Evolutionary conservation across 2,797 vertebrate species (phyloP).

Genomic region (Cuculus canorus): DNA sequence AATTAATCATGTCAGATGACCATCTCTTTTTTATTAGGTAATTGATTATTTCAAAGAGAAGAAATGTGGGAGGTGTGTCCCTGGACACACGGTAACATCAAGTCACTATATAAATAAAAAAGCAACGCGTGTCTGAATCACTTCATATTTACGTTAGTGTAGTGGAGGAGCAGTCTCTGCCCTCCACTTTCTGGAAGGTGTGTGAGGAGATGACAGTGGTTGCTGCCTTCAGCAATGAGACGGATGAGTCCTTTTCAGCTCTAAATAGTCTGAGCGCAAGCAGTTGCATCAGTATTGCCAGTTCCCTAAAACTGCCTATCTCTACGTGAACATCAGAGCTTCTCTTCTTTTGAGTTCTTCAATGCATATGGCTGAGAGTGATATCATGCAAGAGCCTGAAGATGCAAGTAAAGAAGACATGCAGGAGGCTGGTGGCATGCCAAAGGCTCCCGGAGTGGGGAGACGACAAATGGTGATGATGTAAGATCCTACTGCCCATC

Average conservation of each 20-base stretch:
- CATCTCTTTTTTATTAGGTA: not conserved
- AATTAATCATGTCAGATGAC: not conserved
- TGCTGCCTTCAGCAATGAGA: not conserved
- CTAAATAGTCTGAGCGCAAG: not conserved
- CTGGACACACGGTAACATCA: accelerated
- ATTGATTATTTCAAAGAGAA: not conserved
- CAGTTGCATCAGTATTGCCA: accelerated
- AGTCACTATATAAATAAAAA: not conserved
- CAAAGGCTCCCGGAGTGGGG: accelerated
- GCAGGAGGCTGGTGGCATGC: not conserved
- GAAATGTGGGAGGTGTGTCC: not conserved
- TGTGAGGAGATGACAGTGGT: not conserved
- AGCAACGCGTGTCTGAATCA: not conserved
- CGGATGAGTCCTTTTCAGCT: not conserved
- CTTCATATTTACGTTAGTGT: not conserved
- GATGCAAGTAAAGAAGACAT: not conserved
- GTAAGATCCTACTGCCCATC: not conserved
- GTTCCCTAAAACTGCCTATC: not conserved
- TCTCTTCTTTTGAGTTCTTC: not conserved
- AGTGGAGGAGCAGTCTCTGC: not conserved
- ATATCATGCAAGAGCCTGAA: not conserved
- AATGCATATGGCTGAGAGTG: not conserved
- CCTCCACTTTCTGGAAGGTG: not conserved
- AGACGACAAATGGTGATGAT: not conserved
- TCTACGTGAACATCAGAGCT: not conserved